Percentiles rank a stretch among this genome's conserved stretches.
These are phyloP conservation scores for Anniella stebbinsi DNA, from an alignment of 2,797 vertebrate species.

Conservation along the genomic window DNA sequence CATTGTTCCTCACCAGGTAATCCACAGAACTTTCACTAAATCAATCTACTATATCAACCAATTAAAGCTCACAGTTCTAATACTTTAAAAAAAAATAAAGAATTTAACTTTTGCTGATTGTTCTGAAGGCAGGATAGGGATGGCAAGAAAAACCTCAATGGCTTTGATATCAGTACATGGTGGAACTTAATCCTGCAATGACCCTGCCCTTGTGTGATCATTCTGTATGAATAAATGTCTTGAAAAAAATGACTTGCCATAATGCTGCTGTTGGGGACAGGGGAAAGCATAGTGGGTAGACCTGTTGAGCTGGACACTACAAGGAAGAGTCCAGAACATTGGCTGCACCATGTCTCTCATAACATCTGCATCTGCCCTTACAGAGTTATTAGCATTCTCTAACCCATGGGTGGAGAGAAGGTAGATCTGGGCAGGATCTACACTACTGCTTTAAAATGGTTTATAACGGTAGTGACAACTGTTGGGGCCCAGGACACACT, in stretches of 20 bases:
- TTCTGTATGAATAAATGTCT: not conserved
- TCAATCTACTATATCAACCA: slow-evolving; percentile 17
- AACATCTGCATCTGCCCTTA: not conserved
- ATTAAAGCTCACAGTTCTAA: slow-evolving; percentile 9
- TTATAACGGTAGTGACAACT: too few species aligned
- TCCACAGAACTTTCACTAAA: slow-evolving; percentile 12
- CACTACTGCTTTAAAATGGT: too few species aligned
- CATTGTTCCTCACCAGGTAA: slow-evolving; percentile 6
- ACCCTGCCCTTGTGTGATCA: not conserved
- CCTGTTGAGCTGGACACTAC: not conserved
- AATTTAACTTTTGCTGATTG: not conserved
- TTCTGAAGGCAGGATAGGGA: not conserved
- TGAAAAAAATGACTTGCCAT: not conserved
- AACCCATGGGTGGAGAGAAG: not conserved
- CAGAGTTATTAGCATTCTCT: not conserved
- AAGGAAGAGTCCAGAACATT: not conserved
- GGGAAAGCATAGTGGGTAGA: not conserved
- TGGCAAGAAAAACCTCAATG: not conserved
- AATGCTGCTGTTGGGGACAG: too few species aligned
- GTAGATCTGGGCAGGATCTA: too few species aligned
- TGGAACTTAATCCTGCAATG: too few species aligned
- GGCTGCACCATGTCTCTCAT: not conserved
- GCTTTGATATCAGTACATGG: not conserved
- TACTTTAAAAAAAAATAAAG: not conserved
- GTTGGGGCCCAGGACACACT: too few species aligned